phyloP scores from a whole-genome alignment of 2,797 vertebrate species.

The Brachymystax lenok region DNA sequence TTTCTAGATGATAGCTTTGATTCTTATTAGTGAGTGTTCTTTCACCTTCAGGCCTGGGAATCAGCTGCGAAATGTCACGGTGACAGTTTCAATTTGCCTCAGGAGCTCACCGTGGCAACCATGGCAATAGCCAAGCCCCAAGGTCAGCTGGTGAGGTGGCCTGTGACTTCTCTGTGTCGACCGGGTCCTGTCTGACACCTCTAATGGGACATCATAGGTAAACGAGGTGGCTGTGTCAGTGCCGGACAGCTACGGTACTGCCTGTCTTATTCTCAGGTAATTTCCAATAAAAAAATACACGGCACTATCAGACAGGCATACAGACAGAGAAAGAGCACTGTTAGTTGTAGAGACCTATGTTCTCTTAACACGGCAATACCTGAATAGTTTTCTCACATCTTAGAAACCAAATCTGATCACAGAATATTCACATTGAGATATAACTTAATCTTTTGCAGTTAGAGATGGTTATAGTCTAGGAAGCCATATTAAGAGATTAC shows the following conservation, averaged over 20 bases:
- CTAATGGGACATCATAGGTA: constrained; percentile 8
- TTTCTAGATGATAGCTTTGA: constrained; percentile 31
- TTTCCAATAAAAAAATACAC: background rate
- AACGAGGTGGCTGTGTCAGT: background rate
- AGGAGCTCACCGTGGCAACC: constrained; percentile 13
- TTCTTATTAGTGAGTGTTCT: constrained; percentile 34
- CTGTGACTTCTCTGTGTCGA: constrained; percentile 4
- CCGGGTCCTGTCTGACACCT: background rate
- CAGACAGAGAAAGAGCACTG: background rate
- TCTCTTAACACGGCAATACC: background rate
- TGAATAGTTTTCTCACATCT: background rate
- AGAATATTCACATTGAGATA: background rate
- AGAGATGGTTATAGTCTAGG: background rate
- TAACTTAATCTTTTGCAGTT: background rate
- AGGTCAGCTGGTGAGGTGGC: constrained; percentile 21
- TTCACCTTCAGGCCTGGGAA: constrained; percentile 29
- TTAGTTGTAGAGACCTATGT: background rate
- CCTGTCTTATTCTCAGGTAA: background rate
- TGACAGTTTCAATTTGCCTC: constrained; percentile 46
- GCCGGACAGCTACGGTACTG: background rate
- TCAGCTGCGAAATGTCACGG: constrained; percentile 38
- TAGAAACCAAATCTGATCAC: background rate
- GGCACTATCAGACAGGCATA: background rate
- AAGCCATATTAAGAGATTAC: background rate
- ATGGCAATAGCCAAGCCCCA: constrained; percentile 16